Evolutionary conservation across 2,888 invertebrate genomes (phyloP).

Genomic region (Nebria salina): DNA sequence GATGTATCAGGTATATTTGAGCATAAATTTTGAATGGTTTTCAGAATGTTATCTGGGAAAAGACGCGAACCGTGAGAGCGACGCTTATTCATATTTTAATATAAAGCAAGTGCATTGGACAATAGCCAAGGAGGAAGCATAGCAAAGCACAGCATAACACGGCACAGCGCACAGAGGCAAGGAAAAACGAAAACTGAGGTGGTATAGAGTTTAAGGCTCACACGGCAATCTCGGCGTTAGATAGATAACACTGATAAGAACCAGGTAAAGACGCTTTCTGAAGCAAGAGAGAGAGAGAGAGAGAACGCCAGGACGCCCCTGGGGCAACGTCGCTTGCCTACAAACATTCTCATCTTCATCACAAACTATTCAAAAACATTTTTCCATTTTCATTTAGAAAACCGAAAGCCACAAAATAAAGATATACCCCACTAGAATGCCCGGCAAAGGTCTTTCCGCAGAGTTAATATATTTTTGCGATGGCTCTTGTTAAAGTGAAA

Average conservation of each 20-base stretch:
- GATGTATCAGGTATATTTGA: not conserved
- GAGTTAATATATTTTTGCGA: not conserved
- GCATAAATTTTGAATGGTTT: not conserved
- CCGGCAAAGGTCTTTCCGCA: not conserved
- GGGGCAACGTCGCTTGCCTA: slow-evolving; percentile 20
- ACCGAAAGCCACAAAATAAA: slow-evolving; percentile 43
- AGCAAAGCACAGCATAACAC: not conserved
- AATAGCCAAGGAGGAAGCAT: slow-evolving; percentile 39
- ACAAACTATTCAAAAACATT: slow-evolving; percentile 46
- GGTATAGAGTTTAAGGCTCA: slow-evolving; percentile 17
- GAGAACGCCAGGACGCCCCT: slow-evolving; percentile 21
- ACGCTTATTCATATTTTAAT: slow-evolving; percentile 42
- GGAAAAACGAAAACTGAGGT: not conserved
- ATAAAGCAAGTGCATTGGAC: slow-evolving; percentile 44
- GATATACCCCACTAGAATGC: not conserved
- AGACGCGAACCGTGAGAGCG: slow-evolving; percentile 8
- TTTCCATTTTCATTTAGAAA: slow-evolving; percentile 44
- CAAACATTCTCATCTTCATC: slow-evolving; percentile 45
- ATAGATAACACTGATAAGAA: slow-evolving; percentile 54
- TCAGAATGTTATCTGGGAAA: not conserved
- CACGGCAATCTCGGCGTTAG: slow-evolving; percentile 53
- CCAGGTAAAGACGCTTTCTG: slow-evolving; percentile 43
- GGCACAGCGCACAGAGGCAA: not conserved
- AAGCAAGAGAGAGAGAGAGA: not conserved
- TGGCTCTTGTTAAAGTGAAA: not conserved